These are phyloP conservation scores for Siniperca scherzeri DNA, from an alignment of 2,797 vertebrate genomes.

Conservation along the genomic window DNA sequence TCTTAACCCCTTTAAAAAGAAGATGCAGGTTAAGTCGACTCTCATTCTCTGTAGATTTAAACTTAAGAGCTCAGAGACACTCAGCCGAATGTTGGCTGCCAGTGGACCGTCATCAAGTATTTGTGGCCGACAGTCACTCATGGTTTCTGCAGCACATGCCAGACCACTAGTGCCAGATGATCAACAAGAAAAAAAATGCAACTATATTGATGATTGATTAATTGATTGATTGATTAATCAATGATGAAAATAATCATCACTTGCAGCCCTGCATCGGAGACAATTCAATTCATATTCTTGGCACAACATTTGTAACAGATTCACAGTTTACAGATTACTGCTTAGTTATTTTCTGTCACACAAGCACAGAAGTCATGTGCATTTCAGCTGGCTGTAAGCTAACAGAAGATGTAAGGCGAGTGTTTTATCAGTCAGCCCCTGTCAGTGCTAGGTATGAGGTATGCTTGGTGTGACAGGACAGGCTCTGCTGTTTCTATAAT, in stretches of 20 bases:
- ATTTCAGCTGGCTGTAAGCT: background rate
- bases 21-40: slow-evolving; percentile 15
- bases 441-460: background rate
- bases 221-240: background rate
- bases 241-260: background rate
- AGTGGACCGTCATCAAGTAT: slow-evolving; percentile 1
- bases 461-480: slow-evolving; percentile 22
- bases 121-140: slow-evolving; percentile 9
- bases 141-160: slow-evolving; percentile 11
- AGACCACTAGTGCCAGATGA: slow-evolving; percentile 3
- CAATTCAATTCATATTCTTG: background rate
- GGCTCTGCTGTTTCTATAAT: slow-evolving; percentile 24
- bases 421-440: background rate
- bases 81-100: background rate
- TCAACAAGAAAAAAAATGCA: background rate
- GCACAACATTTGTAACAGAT: no score
- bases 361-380: slow-evolving; percentile 9
- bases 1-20: slow-evolving; percentile 11
- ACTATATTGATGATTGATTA: background rate
- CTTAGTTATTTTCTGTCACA: slow-evolving; percentile 1
- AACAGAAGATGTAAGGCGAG: background rate
- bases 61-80: background rate
- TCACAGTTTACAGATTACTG: background rate
- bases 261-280: background rate
- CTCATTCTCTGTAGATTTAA: slow-evolving; percentile 17